A percentile compares a stretch with the other conserved stretches of the same genome.
phyloP scores from a whole-genome alignment of 2,888 invertebrate species.

The Leucoma salicis region DNA sequence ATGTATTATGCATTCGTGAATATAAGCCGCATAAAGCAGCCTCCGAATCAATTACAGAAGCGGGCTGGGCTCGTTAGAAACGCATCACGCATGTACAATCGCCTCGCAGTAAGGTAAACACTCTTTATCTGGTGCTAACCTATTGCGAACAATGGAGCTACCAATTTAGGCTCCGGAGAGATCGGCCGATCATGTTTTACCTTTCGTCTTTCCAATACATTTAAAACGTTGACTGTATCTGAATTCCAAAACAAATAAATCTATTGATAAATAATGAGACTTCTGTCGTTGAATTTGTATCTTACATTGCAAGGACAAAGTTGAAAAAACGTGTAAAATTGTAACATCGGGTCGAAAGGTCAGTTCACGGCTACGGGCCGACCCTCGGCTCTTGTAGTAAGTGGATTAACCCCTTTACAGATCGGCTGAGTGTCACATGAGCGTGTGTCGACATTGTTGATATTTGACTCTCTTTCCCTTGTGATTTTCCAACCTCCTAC shows the following conservation, averaged over 20 bases:
- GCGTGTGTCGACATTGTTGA: conserved; percentile 36
- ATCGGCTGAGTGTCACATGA: conserved; percentile 49
- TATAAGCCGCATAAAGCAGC: conserved; percentile 76
- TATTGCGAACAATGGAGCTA: conserved; percentile 69
- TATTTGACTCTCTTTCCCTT: conserved; percentile 33
- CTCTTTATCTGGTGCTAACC: conserved; percentile 75
- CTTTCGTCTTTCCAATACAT: conserved; percentile 33
- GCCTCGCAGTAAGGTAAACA: conserved; percentile 66
- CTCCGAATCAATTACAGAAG: conserved; percentile 77
- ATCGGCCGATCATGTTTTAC: conserved; percentile 47
- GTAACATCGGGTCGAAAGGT: conserved; percentile 47
- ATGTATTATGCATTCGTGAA: conserved; percentile 82
- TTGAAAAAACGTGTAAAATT: conserved; percentile 42
- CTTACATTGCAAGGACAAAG: conserved; percentile 32
- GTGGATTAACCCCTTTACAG: conserved; percentile 74
- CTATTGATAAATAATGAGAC: conserved; percentile 23
- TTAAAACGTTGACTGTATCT: conserved; percentile 25
- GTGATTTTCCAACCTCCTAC: conserved; percentile 26
- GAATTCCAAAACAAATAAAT: conserved; percentile 27
- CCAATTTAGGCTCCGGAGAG: conserved; percentile 67
- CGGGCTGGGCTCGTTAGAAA: conserved; percentile 76
- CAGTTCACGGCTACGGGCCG: conserved; percentile 61
- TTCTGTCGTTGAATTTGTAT: conserved; percentile 13
- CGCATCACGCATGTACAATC: conserved; percentile 82
- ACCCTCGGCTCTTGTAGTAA: conserved; percentile 61